A percentile compares a stretch with the other conserved stretches of the same genome.
Evolutionary conservation across 2,888 invertebrate species (phyloP).

Genomic region (Tetrapedia diversipes): DNA sequence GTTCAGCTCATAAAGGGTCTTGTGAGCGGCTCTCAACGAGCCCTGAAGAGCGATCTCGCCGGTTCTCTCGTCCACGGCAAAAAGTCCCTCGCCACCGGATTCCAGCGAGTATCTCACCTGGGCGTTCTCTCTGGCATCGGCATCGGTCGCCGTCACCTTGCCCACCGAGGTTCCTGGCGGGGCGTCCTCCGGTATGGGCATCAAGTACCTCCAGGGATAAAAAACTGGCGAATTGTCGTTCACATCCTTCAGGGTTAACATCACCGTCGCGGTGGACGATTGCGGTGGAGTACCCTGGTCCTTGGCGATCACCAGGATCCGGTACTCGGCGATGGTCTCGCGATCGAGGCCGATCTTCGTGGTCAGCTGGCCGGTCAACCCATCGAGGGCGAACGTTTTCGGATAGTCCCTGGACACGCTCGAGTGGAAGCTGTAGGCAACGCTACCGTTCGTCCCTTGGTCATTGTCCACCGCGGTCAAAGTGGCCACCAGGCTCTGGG

Average conservation of each 20-base stretch:
- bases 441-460: constrained; percentile 96
- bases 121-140: constrained; percentile 95
- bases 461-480: constrained; percentile 95
- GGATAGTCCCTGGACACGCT: constrained; percentile 91
- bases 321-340: constrained; percentile 90
- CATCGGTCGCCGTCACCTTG: constrained; percentile 92
- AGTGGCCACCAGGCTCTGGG: constrained; percentile 91
- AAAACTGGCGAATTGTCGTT: constrained; percentile 97
- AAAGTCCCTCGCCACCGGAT: constrained; percentile 91
- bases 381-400: constrained; percentile 92
- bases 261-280: constrained; percentile 94
- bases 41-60: constrained; percentile 90
- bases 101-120: constrained; percentile 91
- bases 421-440: constrained; percentile 91
- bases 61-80: constrained; percentile 90
- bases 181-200: constrained; percentile 89
- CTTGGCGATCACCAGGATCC: constrained; percentile 92
- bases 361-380: constrained; percentile 92
- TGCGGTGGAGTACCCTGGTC: constrained; percentile 96
- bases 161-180: constrained; percentile 87
- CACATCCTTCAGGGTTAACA: constrained; percentile 91
- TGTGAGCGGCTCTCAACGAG: constrained; percentile 86
- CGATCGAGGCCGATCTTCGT: constrained; percentile 91
- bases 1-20: constrained; percentile 88
- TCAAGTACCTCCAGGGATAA: constrained; percentile 94